phyloP scores from a whole-genome alignment of 2,113 vertebrate species.

The Melanostigma gelatinosum region DNA sequence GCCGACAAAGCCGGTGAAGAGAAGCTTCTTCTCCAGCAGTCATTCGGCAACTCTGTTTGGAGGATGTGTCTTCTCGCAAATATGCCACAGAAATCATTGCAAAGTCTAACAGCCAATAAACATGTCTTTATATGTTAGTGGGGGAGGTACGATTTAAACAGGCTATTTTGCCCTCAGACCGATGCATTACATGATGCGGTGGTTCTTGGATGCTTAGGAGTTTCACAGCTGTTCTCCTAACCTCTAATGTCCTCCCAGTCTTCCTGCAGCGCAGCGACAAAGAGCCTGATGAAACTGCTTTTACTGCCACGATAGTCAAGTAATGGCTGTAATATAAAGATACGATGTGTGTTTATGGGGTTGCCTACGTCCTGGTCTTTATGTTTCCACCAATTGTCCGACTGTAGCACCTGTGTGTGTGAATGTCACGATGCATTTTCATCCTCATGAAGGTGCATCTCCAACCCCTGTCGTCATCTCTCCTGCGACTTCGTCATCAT shows the following conservation, averaged over 20 bases:
- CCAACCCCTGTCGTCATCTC: conserved; percentile 25
- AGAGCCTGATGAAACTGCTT: conserved; percentile 20
- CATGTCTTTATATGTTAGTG: not conserved
- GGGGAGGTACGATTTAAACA: not conserved
- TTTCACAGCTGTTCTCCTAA: conserved; percentile 37
- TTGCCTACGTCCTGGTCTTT: not conserved
- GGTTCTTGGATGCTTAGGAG: conserved; percentile 15
- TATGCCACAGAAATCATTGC: not conserved
- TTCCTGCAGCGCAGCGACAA: conserved; percentile 24
- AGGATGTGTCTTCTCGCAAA: not conserved
- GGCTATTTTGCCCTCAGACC: conserved; percentile 5
- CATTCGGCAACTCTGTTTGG: conserved; percentile 6
- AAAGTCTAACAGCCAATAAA: not conserved
- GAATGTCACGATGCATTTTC: conserved; percentile 52
- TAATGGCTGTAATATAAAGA: conserved; percentile 17
- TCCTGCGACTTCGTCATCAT: conserved; percentile 5
- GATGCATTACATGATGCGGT: conserved; percentile 6
- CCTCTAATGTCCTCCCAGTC: conserved; percentile 27
- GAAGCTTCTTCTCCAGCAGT: conserved; percentile 13
- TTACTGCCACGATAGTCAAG: not conserved
- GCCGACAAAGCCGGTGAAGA: conserved; percentile 8
- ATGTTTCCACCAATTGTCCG: not conserved
- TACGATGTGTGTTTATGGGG: not conserved
- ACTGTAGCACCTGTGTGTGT: conserved; percentile 8
- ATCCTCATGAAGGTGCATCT: conserved; percentile 12